These are phyloP conservation scores for Peromyscus nudipes DNA, from an alignment of 2,797 vertebrate genomes.

Conservation along the genomic window DNA sequence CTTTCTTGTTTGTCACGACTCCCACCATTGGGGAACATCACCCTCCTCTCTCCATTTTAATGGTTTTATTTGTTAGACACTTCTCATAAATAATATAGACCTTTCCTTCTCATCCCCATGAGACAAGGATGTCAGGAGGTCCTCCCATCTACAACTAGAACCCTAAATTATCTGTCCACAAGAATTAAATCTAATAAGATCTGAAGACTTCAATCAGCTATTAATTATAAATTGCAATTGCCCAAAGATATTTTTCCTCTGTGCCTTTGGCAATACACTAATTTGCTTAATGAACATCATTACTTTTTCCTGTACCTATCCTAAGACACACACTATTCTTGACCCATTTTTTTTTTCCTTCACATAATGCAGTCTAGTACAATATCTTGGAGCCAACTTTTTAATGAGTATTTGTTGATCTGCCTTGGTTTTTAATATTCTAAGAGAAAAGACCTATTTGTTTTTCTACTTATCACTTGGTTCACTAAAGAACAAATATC, in stretches of 20 bases:
- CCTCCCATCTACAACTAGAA: neutral
- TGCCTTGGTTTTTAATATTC: slow-evolving; percentile 26
- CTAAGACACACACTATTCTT: neutral
- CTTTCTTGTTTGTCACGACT: neutral
- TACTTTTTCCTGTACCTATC: neutral
- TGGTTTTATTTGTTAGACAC: neutral
- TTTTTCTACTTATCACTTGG: neutral
- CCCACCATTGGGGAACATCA: neutral
- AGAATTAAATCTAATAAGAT: slow-evolving; percentile 13
- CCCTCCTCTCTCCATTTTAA: neutral
- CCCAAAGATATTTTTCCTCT: neutral
- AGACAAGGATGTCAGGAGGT: neutral
- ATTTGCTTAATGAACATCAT: neutral
- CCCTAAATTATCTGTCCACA: neutral
- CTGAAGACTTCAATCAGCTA: neutral
- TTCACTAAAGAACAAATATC: neutral
- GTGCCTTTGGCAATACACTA: neutral
- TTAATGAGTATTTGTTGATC: slow-evolving; percentile 27
- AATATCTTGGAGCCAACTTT: neutral
- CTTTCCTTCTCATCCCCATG: neutral
- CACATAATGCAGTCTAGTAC: neutral
- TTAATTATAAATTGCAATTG: neutral
- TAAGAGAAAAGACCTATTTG: neutral
- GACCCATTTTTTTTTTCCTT: neutral
- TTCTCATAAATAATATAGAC: neutral